Evolutionary conservation across 2,113 vertebrate species (phyloP), one percentile per base, ranked within the genome.

Genomic region (Nipponia nippon): DNA sequence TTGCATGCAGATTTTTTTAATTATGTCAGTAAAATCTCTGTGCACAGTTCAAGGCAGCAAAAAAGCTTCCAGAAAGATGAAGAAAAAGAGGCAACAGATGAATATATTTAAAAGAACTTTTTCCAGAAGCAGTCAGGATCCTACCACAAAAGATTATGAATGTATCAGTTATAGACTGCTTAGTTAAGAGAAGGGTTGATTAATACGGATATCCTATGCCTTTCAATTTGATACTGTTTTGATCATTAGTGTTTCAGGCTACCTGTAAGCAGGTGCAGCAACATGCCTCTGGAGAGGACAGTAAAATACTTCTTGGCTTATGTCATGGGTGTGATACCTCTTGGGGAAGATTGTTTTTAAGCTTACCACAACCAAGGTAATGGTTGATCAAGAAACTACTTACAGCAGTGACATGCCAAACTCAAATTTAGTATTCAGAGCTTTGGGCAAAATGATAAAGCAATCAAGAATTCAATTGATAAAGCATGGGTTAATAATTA

Each of bases 341-440:
- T 80, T 91, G 97, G 96, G 97, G 58, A 98, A 93, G 65, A n/a
- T 75, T 98, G 98, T 98, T 98, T 98, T 98, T 81, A 97, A 96
- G 85, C 47, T 95, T 78, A 87, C 61, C 89, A 97, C 67, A 97
- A 94, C 26, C 86, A 90, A 84, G 63, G 80, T 75, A 90, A 87
- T 56, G 47, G 44, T 4, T 93, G 86, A 94, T 87, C 69, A 97
- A 76, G 55, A 55, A 77, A 94, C 36, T 36, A 76, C 26, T 76
- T 50, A 87, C 15, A 95, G 47, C 22, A 93, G 44, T 32, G 29
- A 95, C 34, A 69, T 9, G 15, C 13, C 89, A 89, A 95, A 85
- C 67, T 71, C 56, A 15, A 83, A 86, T 46, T 66, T 53, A 55
- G 10, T 70, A 92, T 72, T 82, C 50, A 69, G 53, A 69, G 55